Conservation (phyloP, 2,888 invertebrate genomes). For the Nezara viridula region DNA sequence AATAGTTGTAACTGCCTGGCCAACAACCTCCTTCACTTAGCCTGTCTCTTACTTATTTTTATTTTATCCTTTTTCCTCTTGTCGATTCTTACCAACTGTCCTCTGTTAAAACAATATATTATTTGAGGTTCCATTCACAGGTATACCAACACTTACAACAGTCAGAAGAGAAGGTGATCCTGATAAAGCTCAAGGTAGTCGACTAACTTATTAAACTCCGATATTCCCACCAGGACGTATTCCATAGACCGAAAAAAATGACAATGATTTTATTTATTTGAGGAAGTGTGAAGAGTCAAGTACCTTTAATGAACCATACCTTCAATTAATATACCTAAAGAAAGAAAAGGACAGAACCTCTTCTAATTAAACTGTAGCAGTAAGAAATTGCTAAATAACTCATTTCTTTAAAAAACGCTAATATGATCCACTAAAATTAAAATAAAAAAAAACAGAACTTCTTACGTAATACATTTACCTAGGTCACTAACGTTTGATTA, state of each 20-base stretch:
- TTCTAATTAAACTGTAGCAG: too few relatives aligned
- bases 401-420: too few relatives aligned
- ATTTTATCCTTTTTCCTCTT: not conserved
- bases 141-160: not conserved
- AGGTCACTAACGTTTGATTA: too few relatives aligned
- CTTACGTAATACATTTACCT: too few relatives aligned
- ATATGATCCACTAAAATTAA: too few relatives aligned
- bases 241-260: not conserved
- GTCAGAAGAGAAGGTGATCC: not conserved
- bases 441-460: too few relatives aligned
- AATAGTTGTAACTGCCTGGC: slow-evolving; percentile 44
- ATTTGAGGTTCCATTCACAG: not conserved
- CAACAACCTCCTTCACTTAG: slow-evolving; percentile 36
- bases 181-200: not conserved
- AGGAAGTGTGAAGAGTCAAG: not conserved
- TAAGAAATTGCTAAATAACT: too few relatives aligned
- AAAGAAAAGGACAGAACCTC: too few relatives aligned
- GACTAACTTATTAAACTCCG: not conserved
- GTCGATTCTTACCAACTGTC: not conserved
- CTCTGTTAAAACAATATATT: not conserved
- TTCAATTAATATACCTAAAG: too few relatives aligned
- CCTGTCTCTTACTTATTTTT: not conserved
- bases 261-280: not conserved
- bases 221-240: not conserved
- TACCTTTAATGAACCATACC: too few relatives aligned